phyloP scores from a whole-genome alignment of 2,797 vertebrate species.

The Enteromius radiatus region DNA sequence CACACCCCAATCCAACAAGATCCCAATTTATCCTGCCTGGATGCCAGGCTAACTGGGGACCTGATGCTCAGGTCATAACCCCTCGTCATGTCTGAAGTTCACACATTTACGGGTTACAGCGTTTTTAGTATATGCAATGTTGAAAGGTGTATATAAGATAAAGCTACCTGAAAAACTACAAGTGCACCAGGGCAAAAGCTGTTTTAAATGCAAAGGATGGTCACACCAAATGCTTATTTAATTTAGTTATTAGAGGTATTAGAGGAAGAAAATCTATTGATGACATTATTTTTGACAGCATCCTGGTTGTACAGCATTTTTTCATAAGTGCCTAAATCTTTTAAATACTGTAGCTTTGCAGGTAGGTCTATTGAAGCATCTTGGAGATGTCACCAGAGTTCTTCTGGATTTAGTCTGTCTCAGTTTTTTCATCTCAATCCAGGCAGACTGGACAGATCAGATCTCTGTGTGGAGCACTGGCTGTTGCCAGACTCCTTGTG shows the following conservation, averaged over 20 bases:
- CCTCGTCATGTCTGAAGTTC: slow-evolving; percentile 12
- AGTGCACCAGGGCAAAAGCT: background rate
- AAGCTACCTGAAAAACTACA: background rate
- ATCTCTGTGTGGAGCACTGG: background rate
- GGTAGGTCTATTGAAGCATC: background rate
- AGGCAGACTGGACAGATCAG: background rate
- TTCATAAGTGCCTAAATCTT: background rate
- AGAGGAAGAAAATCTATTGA: background rate
- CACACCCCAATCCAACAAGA: slow-evolving; percentile 48
- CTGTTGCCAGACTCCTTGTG: background rate
- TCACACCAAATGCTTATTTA: background rate
- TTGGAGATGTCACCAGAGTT: too few species aligned
- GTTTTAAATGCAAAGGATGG: background rate
- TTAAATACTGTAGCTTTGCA: background rate
- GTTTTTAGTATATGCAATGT: background rate
- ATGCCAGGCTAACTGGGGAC: slow-evolving; percentile 53
- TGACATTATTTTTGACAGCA: background rate
- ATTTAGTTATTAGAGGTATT: background rate
- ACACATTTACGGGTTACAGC: background rate
- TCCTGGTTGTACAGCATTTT: background rate
- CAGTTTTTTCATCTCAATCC: too few species aligned
- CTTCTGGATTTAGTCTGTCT: too few species aligned
- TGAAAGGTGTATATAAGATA: background rate
- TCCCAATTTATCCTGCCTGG: slow-evolving; percentile 36
- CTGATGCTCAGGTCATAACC: slow-evolving; percentile 49